A percentile compares a stretch with the other conserved stretches of the same genome.
Conservation (phyloP, 1,140 invertebrate genomes). For the Littorina saxatilis region DNA sequence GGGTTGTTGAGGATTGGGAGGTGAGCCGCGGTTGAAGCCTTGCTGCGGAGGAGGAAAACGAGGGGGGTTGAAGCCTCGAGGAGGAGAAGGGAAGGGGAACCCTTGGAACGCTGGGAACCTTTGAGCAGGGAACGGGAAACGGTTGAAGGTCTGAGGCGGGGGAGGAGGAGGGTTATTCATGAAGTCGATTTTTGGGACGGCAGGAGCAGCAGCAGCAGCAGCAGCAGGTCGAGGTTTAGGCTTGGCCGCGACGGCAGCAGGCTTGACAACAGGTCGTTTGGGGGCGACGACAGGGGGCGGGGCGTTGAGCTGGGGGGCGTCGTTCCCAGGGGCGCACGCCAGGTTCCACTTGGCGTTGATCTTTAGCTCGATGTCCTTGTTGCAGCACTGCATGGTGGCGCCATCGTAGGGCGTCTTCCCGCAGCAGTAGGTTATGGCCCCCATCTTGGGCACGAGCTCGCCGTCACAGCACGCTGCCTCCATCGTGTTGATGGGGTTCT, state of each 20-base stretch:
- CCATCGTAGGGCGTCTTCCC: neutral
- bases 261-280: too few relatives aligned
- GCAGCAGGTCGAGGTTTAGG: neutral
- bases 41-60: too few relatives aligned
- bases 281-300: neutral
- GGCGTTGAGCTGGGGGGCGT: neutral
- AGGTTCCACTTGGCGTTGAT: neutral
- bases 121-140: too few relatives aligned
- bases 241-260: neutral
- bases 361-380: neutral
- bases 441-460: neutral
- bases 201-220: too few relatives aligned
- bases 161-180: too few relatives aligned
- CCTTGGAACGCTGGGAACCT: too few relatives aligned
- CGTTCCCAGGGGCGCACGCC: slow-evolving; percentile 13
- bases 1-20: too few relatives aligned
- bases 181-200: too few relatives aligned
- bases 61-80: too few relatives aligned
- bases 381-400: neutral
- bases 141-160: too few relatives aligned
- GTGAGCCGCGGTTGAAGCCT: too few relatives aligned
- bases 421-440: neutral
- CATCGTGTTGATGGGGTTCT: neutral
- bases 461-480: neutral
- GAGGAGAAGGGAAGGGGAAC: too few relatives aligned